phyloP scores from a whole-genome alignment of 2,113 vertebrate genomes.

The Amphiprion ocellaris region DNA sequence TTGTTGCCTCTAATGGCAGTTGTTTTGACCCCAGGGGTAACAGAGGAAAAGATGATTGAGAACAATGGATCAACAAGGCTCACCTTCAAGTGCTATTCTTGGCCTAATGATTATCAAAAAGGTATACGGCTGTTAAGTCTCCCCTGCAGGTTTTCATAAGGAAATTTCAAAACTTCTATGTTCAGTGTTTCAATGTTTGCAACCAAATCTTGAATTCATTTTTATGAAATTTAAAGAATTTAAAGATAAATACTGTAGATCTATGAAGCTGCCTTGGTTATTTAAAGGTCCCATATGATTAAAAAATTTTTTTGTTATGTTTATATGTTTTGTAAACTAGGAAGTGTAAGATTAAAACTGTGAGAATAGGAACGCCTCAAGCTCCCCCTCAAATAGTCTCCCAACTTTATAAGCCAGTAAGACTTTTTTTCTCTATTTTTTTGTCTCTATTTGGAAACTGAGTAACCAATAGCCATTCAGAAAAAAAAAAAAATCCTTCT shows the following conservation, averaged over 20 bases:
- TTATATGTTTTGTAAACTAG: too few relatives aligned
- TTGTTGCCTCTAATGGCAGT: conserved; percentile 31
- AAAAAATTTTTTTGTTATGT: too few relatives aligned
- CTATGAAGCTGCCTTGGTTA: neutral
- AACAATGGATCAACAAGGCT: conserved; percentile 39
- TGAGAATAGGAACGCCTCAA: too few relatives aligned
- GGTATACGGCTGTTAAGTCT: conserved; percentile 6
- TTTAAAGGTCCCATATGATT: neutral
- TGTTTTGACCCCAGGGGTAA: conserved; percentile 24
- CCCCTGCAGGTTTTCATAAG: conserved; percentile 1
- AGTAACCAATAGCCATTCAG: too few relatives aligned
- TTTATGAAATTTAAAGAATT: neutral
- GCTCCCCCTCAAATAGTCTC: too few relatives aligned
- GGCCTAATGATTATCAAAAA: conserved; percentile 53
- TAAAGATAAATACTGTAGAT: neutral
- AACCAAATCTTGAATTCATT: neutral
- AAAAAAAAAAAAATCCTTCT: too few relatives aligned
- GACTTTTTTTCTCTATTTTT: too few relatives aligned
- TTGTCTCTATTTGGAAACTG: too few relatives aligned
- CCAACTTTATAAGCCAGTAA: too few relatives aligned
- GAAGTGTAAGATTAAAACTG: too few relatives aligned
- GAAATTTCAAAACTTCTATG: neutral
- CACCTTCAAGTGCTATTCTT: conserved; percentile 24
- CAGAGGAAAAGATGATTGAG: conserved; percentile 38
- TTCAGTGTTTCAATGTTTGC: neutral